Percentiles rank a stretch among this genome's conserved stretches.
These are phyloP conservation scores for Pachymerium ferrugineum DNA, from an alignment of 2,888 invertebrate species.

Conservation along the genomic window DNA sequence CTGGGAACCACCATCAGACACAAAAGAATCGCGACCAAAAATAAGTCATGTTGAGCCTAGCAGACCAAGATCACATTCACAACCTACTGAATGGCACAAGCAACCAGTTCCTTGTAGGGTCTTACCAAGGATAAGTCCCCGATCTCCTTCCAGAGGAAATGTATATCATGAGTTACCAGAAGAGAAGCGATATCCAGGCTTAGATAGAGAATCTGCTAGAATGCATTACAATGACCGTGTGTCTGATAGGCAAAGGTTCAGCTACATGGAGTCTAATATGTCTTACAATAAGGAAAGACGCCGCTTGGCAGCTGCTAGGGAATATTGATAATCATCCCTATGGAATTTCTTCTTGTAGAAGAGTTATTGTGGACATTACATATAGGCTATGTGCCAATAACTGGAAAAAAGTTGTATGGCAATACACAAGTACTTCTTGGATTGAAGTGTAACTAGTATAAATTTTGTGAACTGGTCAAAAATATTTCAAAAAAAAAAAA, in stretches of 20 bases:
- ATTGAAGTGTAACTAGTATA: too few species aligned
- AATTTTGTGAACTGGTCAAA: too few species aligned
- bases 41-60: not conserved
- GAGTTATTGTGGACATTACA: too few species aligned
- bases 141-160: not conserved
- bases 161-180: constrained; percentile 54
- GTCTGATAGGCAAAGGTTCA: not conserved
- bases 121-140: not conserved
- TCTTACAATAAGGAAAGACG: not conserved
- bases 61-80: not conserved
- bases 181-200: constrained; percentile 54
- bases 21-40: not conserved
- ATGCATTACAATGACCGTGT: constrained; percentile 12
- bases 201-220: constrained; percentile 52
- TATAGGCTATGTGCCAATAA: too few species aligned
- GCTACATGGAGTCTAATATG: not conserved
- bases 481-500: too few species aligned
- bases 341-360: too few species aligned
- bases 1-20: not conserved
- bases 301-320: not conserved
- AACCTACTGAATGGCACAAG: not conserved
- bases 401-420: too few species aligned
- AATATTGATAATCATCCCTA: not conserved
- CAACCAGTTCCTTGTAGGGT: not conserved
- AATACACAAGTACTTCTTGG: too few species aligned